Evolutionary conservation across 2,113 vertebrate species (phyloP).

Genomic region (Petaurus breviceps): DNA sequence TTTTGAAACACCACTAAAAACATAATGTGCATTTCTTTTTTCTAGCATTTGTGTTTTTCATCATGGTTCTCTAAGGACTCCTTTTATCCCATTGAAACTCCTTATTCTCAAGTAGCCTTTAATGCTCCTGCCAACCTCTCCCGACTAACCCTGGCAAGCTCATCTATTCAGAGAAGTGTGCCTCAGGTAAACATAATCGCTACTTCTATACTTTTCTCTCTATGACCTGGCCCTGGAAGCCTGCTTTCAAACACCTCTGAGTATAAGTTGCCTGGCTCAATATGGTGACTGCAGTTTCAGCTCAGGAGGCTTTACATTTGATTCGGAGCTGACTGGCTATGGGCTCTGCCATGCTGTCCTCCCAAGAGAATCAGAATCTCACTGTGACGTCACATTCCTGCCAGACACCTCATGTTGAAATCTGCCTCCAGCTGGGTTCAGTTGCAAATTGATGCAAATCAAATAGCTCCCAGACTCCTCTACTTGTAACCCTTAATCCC

Average conservation of each 20-base stretch:
- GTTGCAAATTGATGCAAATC: conserved; percentile 40
- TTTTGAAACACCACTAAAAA: conserved; percentile 7
- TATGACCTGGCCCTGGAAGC: neutral
- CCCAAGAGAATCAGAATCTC: conserved; percentile 53
- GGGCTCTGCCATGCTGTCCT: neutral
- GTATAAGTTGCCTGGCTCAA: neutral
- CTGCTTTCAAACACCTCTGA: neutral
- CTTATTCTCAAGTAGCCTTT: conserved; percentile 63
- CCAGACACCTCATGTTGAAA: conserved; percentile 46
- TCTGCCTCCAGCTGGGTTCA: conserved; percentile 49
- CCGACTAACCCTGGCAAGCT: conserved; percentile 70
- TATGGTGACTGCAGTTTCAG: neutral
- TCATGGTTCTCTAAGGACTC: conserved; percentile 43
- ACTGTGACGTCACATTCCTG: conserved; percentile 54
- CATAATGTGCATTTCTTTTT: neutral
- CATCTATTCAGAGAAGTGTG: conserved; percentile 33
- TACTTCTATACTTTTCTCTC: conserved; percentile 9
- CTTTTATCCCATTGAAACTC: conserved; percentile 72
- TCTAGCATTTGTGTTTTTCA: conserved; percentile 40
- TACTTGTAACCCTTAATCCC: conserved; percentile 42
- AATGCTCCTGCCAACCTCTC: conserved; percentile 59
- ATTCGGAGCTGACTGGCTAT: neutral
- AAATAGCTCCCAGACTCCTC: conserved; percentile 16
- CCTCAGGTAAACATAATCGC: conserved; percentile 63
- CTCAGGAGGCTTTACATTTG: neutral